Evolutionary conservation across 2,797 vertebrate genomes (phyloP).

Genomic region (Cuculus canorus): DNA sequence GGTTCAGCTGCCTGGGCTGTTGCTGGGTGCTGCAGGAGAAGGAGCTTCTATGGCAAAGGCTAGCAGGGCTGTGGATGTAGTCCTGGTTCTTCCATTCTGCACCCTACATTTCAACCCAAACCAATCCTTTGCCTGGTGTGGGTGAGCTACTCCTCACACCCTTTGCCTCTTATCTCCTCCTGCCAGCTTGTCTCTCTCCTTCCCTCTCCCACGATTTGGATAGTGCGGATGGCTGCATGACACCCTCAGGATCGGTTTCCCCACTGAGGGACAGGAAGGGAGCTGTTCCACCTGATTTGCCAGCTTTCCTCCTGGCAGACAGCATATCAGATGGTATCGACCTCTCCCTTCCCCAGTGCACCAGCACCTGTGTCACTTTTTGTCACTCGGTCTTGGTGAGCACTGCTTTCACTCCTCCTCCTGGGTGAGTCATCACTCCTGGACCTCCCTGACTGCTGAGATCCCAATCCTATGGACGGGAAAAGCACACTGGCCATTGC

Average conservation of each 20-base stretch:
- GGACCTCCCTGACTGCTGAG: neutral
- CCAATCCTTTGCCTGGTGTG: neutral
- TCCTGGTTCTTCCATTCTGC: neutral
- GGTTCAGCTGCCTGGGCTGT: rapidly evolving
- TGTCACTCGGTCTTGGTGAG: neutral
- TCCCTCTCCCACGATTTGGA: neutral
- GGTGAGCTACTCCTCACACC: neutral
- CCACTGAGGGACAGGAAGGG: neutral
- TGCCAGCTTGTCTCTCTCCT: neutral
- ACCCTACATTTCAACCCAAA: neutral
- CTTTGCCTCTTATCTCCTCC: neutral
- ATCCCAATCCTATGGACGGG: neutral
- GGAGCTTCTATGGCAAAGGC: neutral
- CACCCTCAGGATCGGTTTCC: neutral
- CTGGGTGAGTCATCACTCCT: neutral
- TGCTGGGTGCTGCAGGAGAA: neutral
- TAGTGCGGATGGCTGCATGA: neutral
- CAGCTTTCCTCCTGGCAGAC: neutral
- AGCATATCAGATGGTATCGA: neutral
- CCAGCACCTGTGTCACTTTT: neutral
- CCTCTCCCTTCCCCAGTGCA: neutral
- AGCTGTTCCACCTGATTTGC: neutral
- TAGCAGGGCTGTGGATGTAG: rapidly evolving
- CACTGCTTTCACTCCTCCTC: neutral
- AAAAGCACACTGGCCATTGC: neutral